Evolutionary conservation across 1,140 invertebrate species (phyloP).

Genomic region (Zaprionus capensis): DNA sequence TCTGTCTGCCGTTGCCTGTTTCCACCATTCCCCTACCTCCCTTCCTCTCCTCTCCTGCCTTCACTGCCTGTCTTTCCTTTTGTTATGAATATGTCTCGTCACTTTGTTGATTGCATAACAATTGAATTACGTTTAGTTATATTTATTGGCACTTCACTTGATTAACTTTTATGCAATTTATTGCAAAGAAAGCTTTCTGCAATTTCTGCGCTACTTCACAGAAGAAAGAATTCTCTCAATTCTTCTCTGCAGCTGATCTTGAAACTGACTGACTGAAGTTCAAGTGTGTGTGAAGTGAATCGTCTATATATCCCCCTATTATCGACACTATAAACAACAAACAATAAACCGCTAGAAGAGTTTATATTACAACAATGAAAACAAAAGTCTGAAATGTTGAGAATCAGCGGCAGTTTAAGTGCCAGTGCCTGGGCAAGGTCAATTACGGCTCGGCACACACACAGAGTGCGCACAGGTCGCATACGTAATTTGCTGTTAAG

Average conservation of each 20-base stretch:
- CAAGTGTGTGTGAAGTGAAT: slow-evolving; percentile 14
- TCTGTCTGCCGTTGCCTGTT: not conserved
- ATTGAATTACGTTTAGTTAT: slow-evolving; percentile 49
- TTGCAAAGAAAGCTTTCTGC: slow-evolving; percentile 15
- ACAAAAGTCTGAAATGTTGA: slow-evolving; percentile 27
- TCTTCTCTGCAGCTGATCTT: not conserved
- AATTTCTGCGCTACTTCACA: not conserved
- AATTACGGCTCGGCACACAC: slow-evolving; percentile 35
- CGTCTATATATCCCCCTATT: not conserved
- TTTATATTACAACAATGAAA: slow-evolving; percentile 32
- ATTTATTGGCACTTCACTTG: slow-evolving; percentile 52
- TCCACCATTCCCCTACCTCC: not conserved
- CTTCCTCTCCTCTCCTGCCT: not conserved
- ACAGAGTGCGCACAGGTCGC: slow-evolving; percentile 43
- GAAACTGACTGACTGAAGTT: slow-evolving; percentile 4
- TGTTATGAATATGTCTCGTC: slow-evolving; percentile 41
- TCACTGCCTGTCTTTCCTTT: slow-evolving; percentile 7
- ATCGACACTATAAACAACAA: slow-evolving; percentile 1
- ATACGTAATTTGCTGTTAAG: slow-evolving; percentile 51
- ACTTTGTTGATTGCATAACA: slow-evolving; percentile 54
- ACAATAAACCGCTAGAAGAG: slow-evolving; percentile 18
- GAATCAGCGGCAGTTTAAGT: slow-evolving; percentile 39
- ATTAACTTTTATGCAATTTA: slow-evolving; percentile 50
- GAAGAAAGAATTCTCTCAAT: not conserved
- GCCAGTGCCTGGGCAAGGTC: slow-evolving; percentile 42